phyloP scores from a whole-genome alignment of 2,888 invertebrate genomes.

The Tromatobia lineatoria region DNA sequence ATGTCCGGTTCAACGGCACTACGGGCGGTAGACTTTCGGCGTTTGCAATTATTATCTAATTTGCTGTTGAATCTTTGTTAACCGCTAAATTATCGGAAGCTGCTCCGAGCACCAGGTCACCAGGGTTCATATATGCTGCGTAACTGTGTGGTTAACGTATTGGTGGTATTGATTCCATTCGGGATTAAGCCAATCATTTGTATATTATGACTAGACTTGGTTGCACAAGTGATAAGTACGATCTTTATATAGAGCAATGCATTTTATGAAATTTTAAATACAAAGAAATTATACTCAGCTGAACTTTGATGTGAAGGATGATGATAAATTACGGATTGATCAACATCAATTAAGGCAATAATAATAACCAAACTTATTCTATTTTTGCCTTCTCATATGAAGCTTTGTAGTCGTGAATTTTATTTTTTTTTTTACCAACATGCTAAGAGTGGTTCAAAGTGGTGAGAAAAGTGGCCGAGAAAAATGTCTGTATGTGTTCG shows the following conservation, averaged over 20 bases:
- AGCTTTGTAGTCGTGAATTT: too few relatives aligned
- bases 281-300: too few relatives aligned
- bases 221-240: neutral
- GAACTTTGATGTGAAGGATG: too few relatives aligned
- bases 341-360: too few relatives aligned
- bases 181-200: neutral
- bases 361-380: too few relatives aligned
- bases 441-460: too few relatives aligned
- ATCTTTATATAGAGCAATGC: neutral
- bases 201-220: neutral
- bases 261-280: neutral
- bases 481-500: too few relatives aligned
- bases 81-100: constrained; percentile 79
- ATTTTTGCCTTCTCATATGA: too few relatives aligned
- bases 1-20: constrained; percentile 72
- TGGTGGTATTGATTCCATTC: neutral
- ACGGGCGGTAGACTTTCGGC: constrained; percentile 64
- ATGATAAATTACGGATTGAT: too few relatives aligned
- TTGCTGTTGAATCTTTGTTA: constrained; percentile 83
- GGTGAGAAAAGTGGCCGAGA: too few relatives aligned
- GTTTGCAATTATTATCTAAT: constrained; percentile 83
- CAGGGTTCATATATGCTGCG: neutral
- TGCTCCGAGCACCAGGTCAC: neutral
- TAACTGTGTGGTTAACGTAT: neutral
- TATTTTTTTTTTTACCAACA: too few relatives aligned